Percentiles rank a stretch among this genome's conserved stretches.
Evolutionary conservation across 2,888 invertebrate species (phyloP).

Genomic region (Eristalinus sepulchralis): DNA sequence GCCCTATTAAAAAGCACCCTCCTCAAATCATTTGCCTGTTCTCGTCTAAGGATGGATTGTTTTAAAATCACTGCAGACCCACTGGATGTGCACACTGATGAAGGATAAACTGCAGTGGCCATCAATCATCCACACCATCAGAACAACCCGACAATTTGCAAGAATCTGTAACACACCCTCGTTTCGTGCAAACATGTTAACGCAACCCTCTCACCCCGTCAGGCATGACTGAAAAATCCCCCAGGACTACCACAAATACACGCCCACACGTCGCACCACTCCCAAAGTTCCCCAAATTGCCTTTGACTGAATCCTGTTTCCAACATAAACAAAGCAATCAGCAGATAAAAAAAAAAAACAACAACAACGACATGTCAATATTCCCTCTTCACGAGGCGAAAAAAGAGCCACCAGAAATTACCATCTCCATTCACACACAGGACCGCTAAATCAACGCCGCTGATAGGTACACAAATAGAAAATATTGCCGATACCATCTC

Average conservation of each 20-base stretch:
- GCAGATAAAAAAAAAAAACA: constrained; percentile 6
- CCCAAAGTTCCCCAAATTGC: constrained; percentile 41
- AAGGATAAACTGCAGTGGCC: not conserved
- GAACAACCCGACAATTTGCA: constrained; percentile 21
- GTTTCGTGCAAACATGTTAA: constrained; percentile 52
- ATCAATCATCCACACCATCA: constrained; percentile 39
- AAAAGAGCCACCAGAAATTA: constrained; percentile 55
- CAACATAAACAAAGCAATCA: constrained; percentile 67
- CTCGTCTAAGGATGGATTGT: not conserved
- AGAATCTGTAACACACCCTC: constrained; percentile 50
- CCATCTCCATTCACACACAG: constrained; percentile 63
- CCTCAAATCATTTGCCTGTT: not conserved
- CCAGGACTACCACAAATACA: not conserved
- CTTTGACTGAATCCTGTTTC: constrained; percentile 31
- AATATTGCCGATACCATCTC: constrained; percentile 66
- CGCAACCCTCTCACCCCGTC: constrained; percentile 41
- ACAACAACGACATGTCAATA: constrained; percentile 48
- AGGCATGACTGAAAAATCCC: constrained; percentile 27
- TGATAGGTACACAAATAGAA: constrained; percentile 70
- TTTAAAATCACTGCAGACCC: not conserved
- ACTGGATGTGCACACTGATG: not conserved
- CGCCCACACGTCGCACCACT: not conserved
- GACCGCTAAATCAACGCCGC: constrained; percentile 68
- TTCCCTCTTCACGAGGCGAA: constrained; percentile 22
- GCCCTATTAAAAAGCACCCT: not conserved